Conservation (phyloP, 2,888 invertebrate species). For the Andrena dorsata region DNA sequence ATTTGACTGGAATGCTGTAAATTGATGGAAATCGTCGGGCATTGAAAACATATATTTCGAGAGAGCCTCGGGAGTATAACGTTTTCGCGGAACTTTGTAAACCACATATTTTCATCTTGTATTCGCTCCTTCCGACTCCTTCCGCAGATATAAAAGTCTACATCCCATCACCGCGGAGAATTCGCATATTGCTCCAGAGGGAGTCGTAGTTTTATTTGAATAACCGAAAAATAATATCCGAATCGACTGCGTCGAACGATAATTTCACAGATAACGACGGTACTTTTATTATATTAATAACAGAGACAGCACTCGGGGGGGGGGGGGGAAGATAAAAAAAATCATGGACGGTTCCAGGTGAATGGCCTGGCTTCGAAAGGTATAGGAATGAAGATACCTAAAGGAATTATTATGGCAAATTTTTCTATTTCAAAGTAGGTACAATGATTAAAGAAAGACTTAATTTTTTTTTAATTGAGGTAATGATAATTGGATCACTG, state of each 20-base stretch:
- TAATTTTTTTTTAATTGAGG: too few relatives aligned
- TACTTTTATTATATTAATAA: slow-evolving; percentile 26
- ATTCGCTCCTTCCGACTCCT: slow-evolving; percentile 27
- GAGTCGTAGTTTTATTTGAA: slow-evolving; percentile 47
- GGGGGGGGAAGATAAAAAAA: neutral
- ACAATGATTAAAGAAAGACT: too few relatives aligned
- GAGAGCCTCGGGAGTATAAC: neutral
- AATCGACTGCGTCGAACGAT: slow-evolving; percentile 40
- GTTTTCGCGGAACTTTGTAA: slow-evolving; percentile 29
- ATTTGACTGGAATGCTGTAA: neutral
- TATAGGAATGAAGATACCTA: too few relatives aligned
- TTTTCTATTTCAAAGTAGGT: too few relatives aligned
- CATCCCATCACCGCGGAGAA: slow-evolving; percentile 29
- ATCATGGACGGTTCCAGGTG: neutral
- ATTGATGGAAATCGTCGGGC: slow-evolving; percentile 12
- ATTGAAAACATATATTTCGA: slow-evolving; percentile 1
- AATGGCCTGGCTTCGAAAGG: neutral
- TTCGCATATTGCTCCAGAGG: slow-evolving; percentile 52
- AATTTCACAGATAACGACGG: slow-evolving; percentile 35
- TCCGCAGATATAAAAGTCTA: slow-evolving; percentile 47
- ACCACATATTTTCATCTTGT: slow-evolving; percentile 44
- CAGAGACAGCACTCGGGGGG: neutral
- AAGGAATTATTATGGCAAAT: too few relatives aligned
- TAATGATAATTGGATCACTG: too few relatives aligned
- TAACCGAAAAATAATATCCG: slow-evolving; percentile 53